Base-by-base conservation (phyloP, 2,113 vertebrate genomes). In the Leiothrix lutea region DNA sequence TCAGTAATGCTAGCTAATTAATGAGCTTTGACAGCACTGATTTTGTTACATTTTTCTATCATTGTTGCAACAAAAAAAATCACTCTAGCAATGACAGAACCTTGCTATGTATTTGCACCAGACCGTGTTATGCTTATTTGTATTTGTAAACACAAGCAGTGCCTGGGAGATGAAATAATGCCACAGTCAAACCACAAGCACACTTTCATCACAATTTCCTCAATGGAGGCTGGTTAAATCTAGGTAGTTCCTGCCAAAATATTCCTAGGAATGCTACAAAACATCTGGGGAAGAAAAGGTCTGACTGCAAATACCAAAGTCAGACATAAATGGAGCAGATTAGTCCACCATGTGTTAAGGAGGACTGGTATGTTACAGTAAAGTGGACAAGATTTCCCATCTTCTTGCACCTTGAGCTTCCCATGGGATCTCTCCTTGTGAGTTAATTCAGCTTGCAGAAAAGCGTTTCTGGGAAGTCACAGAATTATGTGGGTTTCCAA, bases 381-480 rank as follows among this genome's bases (percentile, higher is more conserved):
- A 38, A 45, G 9, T 12, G 7, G 15, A 28, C 14, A 42, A 16
- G 6, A 31, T 79, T 92, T 62, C 33, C 44, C 13, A 31, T 18
- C 14, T 92, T 81, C 40, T 88, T 4, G 17, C 50, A 23, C 33
- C 33, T 58, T 88, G 35, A n/a, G 4, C 26, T 71, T 74, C 61
- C 26, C 28, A 40, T 8, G 62, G 13, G 8, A n/a, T 18, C 6
- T 19, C 54, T 90, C 19, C 29, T 35, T 81, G 15, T 14, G 33
- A 56, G 33, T 31, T 4, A 1, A 71, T 75, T 72, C 45, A 51
- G 14, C 11, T 42, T 71, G 17, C 14, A 50, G 47, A 71, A 75
- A 66, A 75, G 5, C 10, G 54, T 28, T 67, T 75, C 48, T 38
- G 29, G 15, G 17, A 71, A 67, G 16, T 25, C 0, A 0, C 5